Conservation (phyloP, 2,888 invertebrate species). For the Helicoverpa assulta region DNA sequence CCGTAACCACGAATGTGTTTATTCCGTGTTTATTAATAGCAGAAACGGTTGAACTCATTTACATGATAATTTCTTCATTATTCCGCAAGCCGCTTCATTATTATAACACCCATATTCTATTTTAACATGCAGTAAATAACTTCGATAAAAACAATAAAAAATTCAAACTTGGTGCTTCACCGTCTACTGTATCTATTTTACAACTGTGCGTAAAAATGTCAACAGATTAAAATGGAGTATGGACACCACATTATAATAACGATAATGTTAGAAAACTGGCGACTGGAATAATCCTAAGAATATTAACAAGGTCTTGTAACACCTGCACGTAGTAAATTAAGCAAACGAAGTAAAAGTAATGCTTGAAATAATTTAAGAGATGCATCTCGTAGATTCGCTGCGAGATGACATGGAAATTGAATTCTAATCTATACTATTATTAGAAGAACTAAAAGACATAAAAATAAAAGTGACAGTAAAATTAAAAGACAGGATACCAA, state of each 20-base stretch:
- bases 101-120: constrained; percentile 10
- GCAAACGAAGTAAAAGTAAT: constrained; percentile 19
- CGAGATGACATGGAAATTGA: neutral
- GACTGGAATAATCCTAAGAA: constrained; percentile 25
- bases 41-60: neutral
- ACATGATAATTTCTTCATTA: constrained; percentile 13
- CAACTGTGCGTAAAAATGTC: constrained; percentile 46
- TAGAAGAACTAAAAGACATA: neutral
- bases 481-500: neutral
- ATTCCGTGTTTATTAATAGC: neutral
- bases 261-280: constrained; percentile 25
- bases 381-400: neutral
- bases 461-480: neutral
- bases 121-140: constrained; percentile 29
- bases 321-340: constrained; percentile 17
- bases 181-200: constrained; percentile 30
- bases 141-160: constrained; percentile 17
- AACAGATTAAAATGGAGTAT: constrained; percentile 47
- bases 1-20: neutral
- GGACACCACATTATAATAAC: constrained; percentile 29
- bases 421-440: neutral
- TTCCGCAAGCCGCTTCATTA: neutral
- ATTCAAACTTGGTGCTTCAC: constrained; percentile 5
- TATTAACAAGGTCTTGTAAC: constrained; percentile 29
- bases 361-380: constrained; percentile 7